Evolutionary conservation across 2,113 vertebrate species (phyloP).

Genomic region (Paracyprichromis sp.): DNA sequence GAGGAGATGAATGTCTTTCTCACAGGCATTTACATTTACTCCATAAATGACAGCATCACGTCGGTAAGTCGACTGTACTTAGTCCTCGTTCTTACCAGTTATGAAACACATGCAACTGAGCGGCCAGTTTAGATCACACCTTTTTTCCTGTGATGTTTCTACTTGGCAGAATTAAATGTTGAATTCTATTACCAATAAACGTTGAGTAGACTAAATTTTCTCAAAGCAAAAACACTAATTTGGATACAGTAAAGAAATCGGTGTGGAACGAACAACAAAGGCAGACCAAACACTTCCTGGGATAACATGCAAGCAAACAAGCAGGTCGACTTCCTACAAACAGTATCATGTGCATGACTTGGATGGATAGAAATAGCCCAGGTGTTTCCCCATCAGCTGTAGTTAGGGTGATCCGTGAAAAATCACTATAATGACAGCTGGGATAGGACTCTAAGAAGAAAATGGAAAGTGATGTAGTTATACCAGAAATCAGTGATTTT

Average conservation of each 20-base stretch:
- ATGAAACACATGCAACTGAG: not conserved
- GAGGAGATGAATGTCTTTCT: not conserved
- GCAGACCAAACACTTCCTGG: not conserved
- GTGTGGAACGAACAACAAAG: not conserved
- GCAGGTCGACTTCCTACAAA: not conserved
- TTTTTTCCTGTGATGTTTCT: not conserved
- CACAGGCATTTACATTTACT: not conserved
- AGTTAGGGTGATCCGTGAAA: not conserved
- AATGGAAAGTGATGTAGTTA: not conserved
- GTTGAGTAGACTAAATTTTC: rapidly evolving
- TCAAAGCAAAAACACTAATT: not conserved
- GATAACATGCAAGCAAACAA: not conserved
- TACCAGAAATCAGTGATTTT: not conserved
- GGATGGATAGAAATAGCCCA: not conserved
- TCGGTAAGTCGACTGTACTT: not conserved
- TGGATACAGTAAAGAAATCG: not conserved
- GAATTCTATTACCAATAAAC: not conserved
- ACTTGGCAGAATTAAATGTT: not conserved
- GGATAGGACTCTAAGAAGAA: not conserved
- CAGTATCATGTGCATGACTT: rapidly evolving
- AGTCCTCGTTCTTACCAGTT: not conserved
- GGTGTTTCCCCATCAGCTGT: not conserved
- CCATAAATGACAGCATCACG: not conserved
- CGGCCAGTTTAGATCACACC: not conserved
- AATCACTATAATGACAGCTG: not conserved